These are phyloP conservation scores for Laspeyria flexula DNA, from an alignment of 2,888 invertebrate species.

Conservation along the genomic window DNA sequence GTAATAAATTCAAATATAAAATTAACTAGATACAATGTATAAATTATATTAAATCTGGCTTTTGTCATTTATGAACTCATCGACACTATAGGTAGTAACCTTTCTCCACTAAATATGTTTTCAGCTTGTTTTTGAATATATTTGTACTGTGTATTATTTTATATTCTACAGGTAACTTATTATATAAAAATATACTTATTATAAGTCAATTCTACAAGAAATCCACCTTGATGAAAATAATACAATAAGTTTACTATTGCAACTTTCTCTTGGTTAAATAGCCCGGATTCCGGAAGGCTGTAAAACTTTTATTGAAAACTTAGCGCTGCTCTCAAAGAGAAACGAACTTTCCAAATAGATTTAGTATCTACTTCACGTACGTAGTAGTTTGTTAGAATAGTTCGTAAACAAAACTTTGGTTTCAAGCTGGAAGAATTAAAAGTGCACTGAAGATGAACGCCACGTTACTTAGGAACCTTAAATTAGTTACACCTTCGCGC, in stretches of 20 bases:
- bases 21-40: too few relatives aligned
- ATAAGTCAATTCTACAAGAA: background rate
- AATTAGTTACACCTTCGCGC: too few relatives aligned
- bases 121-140: too few relatives aligned
- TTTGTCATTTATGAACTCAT: too few relatives aligned
- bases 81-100: too few relatives aligned
- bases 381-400: conserved; percentile 12
- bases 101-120: too few relatives aligned
- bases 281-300: conserved; percentile 6
- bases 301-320: conserved; percentile 39
- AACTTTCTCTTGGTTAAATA: background rate
- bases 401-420: conserved; percentile 5
- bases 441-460: background rate
- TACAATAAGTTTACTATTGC: background rate
- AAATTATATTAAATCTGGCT: too few relatives aligned
- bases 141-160: too few relatives aligned
- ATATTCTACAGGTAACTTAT: too few relatives aligned
- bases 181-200: background rate
- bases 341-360: conserved; percentile 32
- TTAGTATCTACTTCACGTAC: conserved; percentile 24
- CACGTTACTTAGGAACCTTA: too few relatives aligned
- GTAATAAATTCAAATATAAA: too few relatives aligned
- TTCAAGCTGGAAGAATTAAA: background rate
- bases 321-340: conserved; percentile 24
- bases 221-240: background rate